Evolutionary conservation across 2,888 invertebrate species (phyloP).

Genomic region (Eupithecia insigniata): DNA sequence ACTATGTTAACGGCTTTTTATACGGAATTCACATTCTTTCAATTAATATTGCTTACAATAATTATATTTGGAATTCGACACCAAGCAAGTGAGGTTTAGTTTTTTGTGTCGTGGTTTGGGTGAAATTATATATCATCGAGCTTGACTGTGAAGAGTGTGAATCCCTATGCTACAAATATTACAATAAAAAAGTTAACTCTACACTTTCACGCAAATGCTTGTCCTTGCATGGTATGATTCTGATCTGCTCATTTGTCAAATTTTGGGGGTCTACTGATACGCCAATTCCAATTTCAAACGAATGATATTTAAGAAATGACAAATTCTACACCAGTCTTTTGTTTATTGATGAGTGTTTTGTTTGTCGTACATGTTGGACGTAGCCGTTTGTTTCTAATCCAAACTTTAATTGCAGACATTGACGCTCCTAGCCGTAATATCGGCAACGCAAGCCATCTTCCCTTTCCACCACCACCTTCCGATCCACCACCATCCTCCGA

Average conservation of each 20-base stretch:
- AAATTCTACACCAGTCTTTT: not conserved
- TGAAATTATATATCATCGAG: no score
- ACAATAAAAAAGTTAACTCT: not conserved
- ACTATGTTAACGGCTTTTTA: no score
- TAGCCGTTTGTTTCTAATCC: not conserved
- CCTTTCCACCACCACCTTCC: conserved; percentile 61
- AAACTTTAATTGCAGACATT: conserved; percentile 56
- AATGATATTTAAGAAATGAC: not conserved
- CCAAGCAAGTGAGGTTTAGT: no score
- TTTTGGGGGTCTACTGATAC: not conserved
- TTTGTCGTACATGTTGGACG: not conserved
- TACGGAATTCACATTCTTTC: no score
- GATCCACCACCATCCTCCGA: conserved; percentile 53
- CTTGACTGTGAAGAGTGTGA: no score
- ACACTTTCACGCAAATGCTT: not conserved
- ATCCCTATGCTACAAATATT: not conserved
- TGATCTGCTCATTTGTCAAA: not conserved
- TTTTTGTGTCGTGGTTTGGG: no score
- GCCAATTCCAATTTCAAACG: not conserved
- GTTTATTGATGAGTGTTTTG: not conserved
- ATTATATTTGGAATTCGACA: no score
- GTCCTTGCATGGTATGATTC: not conserved
- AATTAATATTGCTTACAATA: no score
- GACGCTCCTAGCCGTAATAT: conserved; percentile 60
- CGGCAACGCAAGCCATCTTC: conserved; percentile 72